phyloP scores from a whole-genome alignment of 2,797 vertebrate species.

The Sciurus carolinensis region DNA sequence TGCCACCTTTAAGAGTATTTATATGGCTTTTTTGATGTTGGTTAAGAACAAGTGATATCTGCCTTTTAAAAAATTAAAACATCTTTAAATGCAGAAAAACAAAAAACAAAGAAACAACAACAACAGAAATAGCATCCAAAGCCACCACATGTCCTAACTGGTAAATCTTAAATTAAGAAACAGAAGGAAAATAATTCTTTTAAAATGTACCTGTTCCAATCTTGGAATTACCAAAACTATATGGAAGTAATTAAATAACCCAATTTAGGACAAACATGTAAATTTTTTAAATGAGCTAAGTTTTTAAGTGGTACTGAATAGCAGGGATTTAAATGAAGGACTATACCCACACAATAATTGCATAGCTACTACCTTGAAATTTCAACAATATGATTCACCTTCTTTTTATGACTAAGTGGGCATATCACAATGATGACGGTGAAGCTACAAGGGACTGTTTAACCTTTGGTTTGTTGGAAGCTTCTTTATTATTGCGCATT shows the following conservation, averaged over 20 bases:
- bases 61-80: neutral
- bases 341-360: neutral
- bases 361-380: neutral
- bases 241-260: constrained; percentile 24
- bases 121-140: constrained; percentile 31
- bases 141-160: neutral
- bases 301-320: constrained; percentile 32
- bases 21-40: neutral
- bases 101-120: neutral
- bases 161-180: constrained; percentile 62
- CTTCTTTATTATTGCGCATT: constrained; percentile 59
- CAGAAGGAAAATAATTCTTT: constrained; percentile 1
- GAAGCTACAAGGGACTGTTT: constrained; percentile 28
- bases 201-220: constrained; percentile 55
- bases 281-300: neutral
- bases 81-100: constrained; percentile 35
- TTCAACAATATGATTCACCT: neutral
- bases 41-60: constrained; percentile 43
- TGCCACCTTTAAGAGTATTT: constrained; percentile 17
- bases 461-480: constrained; percentile 75
- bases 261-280: neutral
- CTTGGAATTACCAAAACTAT: neutral
- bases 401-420: constrained; percentile 63
- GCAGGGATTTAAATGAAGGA: constrained; percentile 10
- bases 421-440: constrained; percentile 31